phyloP scores from a whole-genome alignment of 2,797 vertebrate species.

The Pangasius macronema region DNA sequence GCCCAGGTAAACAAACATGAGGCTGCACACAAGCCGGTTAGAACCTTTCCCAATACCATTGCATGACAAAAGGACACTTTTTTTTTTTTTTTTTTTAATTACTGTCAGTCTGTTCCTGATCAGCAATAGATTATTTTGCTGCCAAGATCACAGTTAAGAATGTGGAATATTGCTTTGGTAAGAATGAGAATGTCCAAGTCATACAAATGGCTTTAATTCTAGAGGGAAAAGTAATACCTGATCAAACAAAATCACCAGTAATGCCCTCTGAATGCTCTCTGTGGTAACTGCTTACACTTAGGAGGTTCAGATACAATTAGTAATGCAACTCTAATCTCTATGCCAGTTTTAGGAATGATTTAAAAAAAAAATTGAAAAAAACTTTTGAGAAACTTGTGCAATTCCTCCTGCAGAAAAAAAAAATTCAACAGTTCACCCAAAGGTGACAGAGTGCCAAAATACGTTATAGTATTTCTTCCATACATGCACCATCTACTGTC shows the following conservation, averaged over 20 bases:
- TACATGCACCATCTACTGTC: not conserved
- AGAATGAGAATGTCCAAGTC: not conserved
- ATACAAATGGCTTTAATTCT: slow-evolving; percentile 28
- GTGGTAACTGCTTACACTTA: not conserved
- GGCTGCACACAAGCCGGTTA: not conserved
- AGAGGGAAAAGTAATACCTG: slow-evolving; percentile 41
- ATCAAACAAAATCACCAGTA: slow-evolving; percentile 1
- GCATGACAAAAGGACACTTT: not conserved
- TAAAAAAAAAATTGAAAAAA: not conserved
- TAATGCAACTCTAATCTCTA: not conserved
- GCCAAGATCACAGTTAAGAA: slow-evolving; percentile 5
- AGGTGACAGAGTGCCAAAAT: not conserved
- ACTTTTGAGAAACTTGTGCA: too few species aligned
- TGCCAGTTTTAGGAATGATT: not conserved
- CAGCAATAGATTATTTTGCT: not conserved
- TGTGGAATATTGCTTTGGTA: slow-evolving; percentile 21
- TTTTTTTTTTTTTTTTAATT: not conserved
- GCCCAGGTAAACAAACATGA: slow-evolving; percentile 48
- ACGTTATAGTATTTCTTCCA: too few species aligned
- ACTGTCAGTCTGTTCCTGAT: not conserved
- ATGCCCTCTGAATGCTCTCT: not conserved
- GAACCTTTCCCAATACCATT: not conserved
- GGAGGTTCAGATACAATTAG: not conserved
- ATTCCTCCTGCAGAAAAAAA: not conserved
- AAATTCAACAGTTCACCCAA: not conserved